Base-by-base conservation (phyloP, 2,888 invertebrate genomes). In the Ashinkailepas kermadecensis region DNA sequence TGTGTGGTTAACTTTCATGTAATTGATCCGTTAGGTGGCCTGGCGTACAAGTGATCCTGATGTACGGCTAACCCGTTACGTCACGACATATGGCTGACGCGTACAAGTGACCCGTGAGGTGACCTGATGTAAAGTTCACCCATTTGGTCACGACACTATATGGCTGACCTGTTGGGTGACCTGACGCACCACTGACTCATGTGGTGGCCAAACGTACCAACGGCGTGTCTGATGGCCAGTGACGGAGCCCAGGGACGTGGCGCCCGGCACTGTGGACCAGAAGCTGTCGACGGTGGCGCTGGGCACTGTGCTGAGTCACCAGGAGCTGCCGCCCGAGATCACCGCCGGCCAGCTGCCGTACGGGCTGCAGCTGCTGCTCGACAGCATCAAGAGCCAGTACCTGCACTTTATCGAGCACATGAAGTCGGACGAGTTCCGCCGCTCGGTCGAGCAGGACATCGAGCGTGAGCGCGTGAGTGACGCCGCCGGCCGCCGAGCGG, bases 241-340 rank as follows among this genome's bases (percentile, higher is more conserved):
- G 74, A 74, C 74, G 74, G 74, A 39, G 58, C 57, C 58, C 74
- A 80, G 81, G 59, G 83, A 83, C 67, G 94, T 95, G 59, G 95
- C 95, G 80, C 95, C 95, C 15, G 96, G 96, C 81, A 95, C 95
- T 87, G 94, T 96, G 82, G 96, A 95, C 88, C 95, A 96, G 87
- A 95, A 95, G 85, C 89, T 96, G 83, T 94, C 95, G 8, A 92
- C 93, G 74, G 90, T 92, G 81, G 90, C 90, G 85, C 89, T 92
- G 86, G 92, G 92, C 86, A 90, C 92, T 83, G 90, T 93, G 83
- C 84, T 86, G 65, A 84, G 85, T 12, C 95, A 96, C 87, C 91
- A 92, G 82, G 95, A 95, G 88, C 89, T 95, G 85, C 93, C 94
- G 85, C 94, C 95, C 87, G 94, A 95, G 80, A 90, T 91, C 83